A percentile compares a stretch with the other conserved stretches of the same genome.
Conservation (phyloP, 1,140 invertebrate genomes). For the Pseudomyrmex gracilis region DNA sequence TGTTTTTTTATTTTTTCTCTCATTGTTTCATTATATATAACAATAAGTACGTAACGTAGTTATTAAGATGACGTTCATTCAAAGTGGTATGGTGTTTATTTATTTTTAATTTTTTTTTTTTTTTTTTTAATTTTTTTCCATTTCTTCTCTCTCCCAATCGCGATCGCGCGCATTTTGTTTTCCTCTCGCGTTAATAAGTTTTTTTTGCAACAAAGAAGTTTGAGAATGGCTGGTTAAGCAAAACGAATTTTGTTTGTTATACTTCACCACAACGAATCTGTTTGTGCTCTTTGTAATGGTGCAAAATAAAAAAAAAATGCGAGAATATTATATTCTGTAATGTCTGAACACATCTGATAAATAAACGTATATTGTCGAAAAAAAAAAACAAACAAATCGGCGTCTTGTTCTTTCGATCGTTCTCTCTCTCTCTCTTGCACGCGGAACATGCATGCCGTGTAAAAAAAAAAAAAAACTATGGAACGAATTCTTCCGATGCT, state of each 20-base stretch:
- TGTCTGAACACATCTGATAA: constrained; percentile 69
- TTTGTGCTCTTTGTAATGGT: constrained; percentile 35
- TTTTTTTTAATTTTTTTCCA: too few species aligned
- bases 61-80: constrained; percentile 5
- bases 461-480: too few species aligned
- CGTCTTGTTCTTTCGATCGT: background rate
- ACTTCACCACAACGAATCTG: constrained; percentile 39
- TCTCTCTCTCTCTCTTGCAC: constrained; percentile 17
- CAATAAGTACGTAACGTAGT: background rate
- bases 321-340: constrained; percentile 58
- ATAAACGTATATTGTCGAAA: constrained; percentile 73
- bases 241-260: constrained; percentile 54
- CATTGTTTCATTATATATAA: constrained; percentile 2
- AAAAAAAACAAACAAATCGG: constrained; percentile 43
- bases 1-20: too few species aligned
- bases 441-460: background rate
- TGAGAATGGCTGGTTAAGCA: constrained; percentile 77
- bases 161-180: too few species aligned
- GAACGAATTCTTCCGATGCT: constrained; percentile 26
- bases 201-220: constrained; percentile 66
- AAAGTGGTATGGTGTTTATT: constrained; percentile 15
- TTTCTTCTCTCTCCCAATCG: too few species aligned
- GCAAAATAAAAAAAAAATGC: constrained; percentile 13
- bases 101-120: too few species aligned
- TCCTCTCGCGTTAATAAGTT: background rate